A percentile compares a stretch with the other conserved stretches of the same genome.
phyloP scores from a whole-genome alignment of 2,797 vertebrate species.

The Trichosurus vulpecula region DNA sequence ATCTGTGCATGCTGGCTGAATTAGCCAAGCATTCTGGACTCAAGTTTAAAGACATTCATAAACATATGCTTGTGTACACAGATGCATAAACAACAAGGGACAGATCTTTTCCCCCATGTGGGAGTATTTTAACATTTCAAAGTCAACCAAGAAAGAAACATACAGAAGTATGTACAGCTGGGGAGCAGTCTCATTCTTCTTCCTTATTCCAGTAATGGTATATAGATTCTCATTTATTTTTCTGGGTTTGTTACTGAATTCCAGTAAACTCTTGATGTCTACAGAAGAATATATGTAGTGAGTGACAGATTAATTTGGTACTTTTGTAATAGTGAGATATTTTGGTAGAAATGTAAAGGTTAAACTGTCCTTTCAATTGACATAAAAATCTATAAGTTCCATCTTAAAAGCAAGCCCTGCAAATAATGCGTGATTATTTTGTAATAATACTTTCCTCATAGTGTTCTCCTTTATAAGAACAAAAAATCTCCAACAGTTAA shows the following conservation, averaged over 20 bases:
- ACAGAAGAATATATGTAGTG: not conserved
- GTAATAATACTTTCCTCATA: not conserved
- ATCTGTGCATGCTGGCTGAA: not conserved
- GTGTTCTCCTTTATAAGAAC: not conserved
- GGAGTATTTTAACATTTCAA: slow-evolving; percentile 63
- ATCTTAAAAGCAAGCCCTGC: not conserved
- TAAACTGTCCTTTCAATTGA: not conserved
- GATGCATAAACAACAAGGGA: slow-evolving; percentile 52
- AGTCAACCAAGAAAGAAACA: slow-evolving; percentile 56
- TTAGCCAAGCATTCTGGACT: slow-evolving; percentile 11
- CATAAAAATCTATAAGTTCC: not conserved
- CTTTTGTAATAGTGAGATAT: slow-evolving; percentile 53
- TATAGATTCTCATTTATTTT: slow-evolving; percentile 40
- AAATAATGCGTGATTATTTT: not conserved
- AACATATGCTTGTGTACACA: slow-evolving; percentile 3
- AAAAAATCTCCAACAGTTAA: too few relatives aligned
- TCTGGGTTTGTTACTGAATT: slow-evolving; percentile 45
- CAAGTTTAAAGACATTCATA: not conserved
- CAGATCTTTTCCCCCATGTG: slow-evolving; percentile 44
- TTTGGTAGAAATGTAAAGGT: not conserved
- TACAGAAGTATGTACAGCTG: slow-evolving; percentile 67
- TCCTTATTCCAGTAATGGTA: not conserved
- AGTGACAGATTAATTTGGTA: slow-evolving; percentile 57
- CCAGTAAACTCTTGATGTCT: slow-evolving; percentile 7
- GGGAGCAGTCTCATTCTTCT: slow-evolving; percentile 11